Base-by-base conservation (phyloP, 2,888 invertebrate genomes). In the Conomelus anceps region DNA sequence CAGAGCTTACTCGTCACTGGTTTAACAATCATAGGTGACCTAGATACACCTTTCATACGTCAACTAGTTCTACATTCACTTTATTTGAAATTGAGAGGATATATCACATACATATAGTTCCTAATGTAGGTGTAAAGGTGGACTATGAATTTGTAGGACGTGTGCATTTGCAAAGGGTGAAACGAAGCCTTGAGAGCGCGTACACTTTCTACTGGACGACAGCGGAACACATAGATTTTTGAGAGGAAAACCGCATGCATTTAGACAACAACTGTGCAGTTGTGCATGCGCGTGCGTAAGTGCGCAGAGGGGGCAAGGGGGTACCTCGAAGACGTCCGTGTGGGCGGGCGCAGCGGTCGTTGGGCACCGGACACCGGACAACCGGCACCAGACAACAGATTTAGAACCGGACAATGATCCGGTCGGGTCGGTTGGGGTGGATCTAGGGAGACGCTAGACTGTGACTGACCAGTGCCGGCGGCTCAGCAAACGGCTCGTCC, bases 401-500 rank as follows among this genome's bases (percentile, higher is more conserved):
- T 63, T n/a, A 63, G 63, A 26, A 63, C n/a, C n/a, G n/a, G n/a
- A n/a, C n/a, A n/a, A n/a, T n/a, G n/a, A n/a, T n/a, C n/a, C n/a
- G n/a, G n/a, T n/a, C n/a, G n/a, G n/a, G n/a, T n/a, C n/a, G n/a
- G n/a, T n/a, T 63, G n/a, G 63, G 63, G 20, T 63, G 11, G 63
- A 63, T n/a, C 63, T 63, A 63, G 63, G 63, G 63, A 63, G 63
- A 63, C 63, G 63, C 63, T 63, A 63, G 63, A 63, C 63, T 63
- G 63, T 23, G 20, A 85, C 85, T 24, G 24, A 85, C 24, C 23
- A 85, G 22, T 24, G 29, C n/a, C 24, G 91, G 91, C 89, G 95
- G 96, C 90, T 96, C 96, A 22, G 95, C 94, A 90, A 95, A 94
- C 0, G 95, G 94, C 90, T 97, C 97, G 92, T 98, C 98, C 91